phyloP scores from a whole-genome alignment of 2,797 vertebrate genomes.

The Mycteria americana region DNA sequence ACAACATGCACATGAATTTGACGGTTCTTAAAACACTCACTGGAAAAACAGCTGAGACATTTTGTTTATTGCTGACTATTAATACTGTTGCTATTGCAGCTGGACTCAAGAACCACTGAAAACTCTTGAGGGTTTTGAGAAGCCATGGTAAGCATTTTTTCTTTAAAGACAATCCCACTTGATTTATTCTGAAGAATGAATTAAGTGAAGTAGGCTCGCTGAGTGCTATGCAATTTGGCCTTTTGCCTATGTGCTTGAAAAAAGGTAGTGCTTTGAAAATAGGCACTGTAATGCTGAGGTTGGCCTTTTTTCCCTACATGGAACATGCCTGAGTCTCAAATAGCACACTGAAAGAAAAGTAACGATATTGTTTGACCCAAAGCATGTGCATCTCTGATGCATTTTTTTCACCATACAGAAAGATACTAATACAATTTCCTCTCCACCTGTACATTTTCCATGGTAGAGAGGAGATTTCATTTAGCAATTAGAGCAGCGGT shows the following conservation, averaged over 20 bases:
- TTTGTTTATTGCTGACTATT: background rate
- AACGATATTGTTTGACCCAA: background rate
- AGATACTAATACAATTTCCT: background rate
- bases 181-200: background rate
- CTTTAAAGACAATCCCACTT: background rate
- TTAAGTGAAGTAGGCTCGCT: background rate
- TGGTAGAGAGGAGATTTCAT: background rate
- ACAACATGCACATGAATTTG: background rate
- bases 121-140: background rate
- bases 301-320: background rate
- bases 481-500: background rate
- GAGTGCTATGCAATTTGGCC: background rate
- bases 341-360: background rate
- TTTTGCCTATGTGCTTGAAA: background rate
- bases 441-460: background rate
- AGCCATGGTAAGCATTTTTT: background rate
- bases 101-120: background rate
- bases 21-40: background rate
- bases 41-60: background rate
- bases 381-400: fast-evolving
- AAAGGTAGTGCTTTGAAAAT: background rate
- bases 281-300: background rate
- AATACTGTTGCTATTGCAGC: background rate
- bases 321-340: background rate
- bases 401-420: background rate